Conservation (phyloP, 2,113 vertebrate species). For the Labrus mixtus region DNA sequence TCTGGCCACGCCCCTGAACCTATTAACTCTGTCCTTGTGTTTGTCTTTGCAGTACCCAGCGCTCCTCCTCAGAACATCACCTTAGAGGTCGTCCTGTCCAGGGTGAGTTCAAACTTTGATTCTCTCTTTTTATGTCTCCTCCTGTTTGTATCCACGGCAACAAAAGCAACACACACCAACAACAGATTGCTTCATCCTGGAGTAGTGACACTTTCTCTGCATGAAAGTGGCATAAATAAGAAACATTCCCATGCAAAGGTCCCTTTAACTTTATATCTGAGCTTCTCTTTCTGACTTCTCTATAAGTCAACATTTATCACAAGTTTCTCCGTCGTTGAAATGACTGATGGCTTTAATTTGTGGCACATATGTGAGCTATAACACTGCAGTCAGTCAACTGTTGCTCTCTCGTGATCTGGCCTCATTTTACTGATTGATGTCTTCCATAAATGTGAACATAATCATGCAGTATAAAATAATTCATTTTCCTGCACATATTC, state of each 20-base stretch:
- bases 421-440: conserved; percentile 56
- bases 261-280: too few species aligned
- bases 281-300: too few species aligned
- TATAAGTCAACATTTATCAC: too few species aligned
- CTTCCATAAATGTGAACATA: neutral
- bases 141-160: neutral
- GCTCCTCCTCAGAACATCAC: conserved; percentile 77
- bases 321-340: neutral
- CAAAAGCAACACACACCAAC: neutral
- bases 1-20: too few species aligned
- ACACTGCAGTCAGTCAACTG: conserved; percentile 45
- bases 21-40: neutral
- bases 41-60: conserved; percentile 65
- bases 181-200: neutral
- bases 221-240: too few species aligned
- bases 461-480: neutral
- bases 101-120: conserved; percentile 61
- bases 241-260: too few species aligned
- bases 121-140: neutral
- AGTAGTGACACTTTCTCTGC: too few species aligned
- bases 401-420: conserved; percentile 40
- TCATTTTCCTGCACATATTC: neutral
- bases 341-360: conserved; percentile 22
- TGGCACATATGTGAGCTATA: conserved; percentile 30
- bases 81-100: conserved; percentile 73